phyloP scores from a whole-genome alignment of 23 tunicate genomes.

The Halocynthia aurantium region DNA sequence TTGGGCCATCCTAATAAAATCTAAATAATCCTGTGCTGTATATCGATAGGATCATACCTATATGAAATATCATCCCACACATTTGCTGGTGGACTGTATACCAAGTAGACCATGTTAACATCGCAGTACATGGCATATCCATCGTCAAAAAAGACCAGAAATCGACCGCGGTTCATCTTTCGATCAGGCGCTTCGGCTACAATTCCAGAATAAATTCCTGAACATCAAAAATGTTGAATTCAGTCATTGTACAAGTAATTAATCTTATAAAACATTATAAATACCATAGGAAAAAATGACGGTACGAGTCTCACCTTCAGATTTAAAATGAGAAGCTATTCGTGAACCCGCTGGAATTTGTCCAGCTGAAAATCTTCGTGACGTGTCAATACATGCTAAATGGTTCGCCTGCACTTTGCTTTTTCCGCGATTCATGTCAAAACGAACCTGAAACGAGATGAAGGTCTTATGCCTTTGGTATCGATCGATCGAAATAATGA shows the following conservation, averaged over 20 bases:
- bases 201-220: constrained; percentile 70
- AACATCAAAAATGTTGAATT: background rate
- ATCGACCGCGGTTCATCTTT: constrained; percentile 44
- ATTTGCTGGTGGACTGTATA: constrained; percentile 32
- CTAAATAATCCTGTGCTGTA: too few relatives aligned
- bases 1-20: too few relatives aligned
- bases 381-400: constrained; percentile 46
- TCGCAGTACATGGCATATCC: constrained; percentile 81
- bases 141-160: constrained; percentile 72
- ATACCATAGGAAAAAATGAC: background rate
- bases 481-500: background rate
- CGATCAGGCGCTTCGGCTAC: constrained; percentile 64
- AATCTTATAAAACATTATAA: background rate
- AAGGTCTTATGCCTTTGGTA: background rate
- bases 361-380: constrained; percentile 11
- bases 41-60: constrained; percentile 18
- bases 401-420: constrained; percentile 39
- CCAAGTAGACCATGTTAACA: constrained; percentile 38
- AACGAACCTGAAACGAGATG: constrained; percentile 32
- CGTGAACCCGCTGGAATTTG: constrained; percentile 56
- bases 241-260: background rate
- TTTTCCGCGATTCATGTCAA: constrained; percentile 21
- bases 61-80: constrained; percentile 76
- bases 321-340: constrained; percentile 57
- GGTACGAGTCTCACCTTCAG: constrained; percentile 28